phyloP scores from a whole-genome alignment of 2,888 invertebrate species.

The Tachystola acroxantha region DNA sequence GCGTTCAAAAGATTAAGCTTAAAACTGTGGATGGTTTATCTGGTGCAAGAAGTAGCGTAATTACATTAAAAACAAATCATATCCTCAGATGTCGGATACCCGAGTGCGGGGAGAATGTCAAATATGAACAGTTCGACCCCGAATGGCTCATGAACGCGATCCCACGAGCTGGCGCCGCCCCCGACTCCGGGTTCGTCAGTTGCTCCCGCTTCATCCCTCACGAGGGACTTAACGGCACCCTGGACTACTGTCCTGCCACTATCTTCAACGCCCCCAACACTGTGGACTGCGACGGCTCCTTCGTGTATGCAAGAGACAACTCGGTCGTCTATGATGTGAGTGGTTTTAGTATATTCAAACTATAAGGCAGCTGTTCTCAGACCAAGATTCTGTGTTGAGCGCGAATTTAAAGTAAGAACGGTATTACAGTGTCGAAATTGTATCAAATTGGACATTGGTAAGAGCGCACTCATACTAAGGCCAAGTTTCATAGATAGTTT shows the following conservation, averaged over 20 bases:
- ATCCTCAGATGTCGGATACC: background rate
- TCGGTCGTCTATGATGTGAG: slow-evolving; percentile 51
- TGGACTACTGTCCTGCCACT: slow-evolving; percentile 37
- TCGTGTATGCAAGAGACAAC: slow-evolving; percentile 53
- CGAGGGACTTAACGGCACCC: slow-evolving; percentile 19
- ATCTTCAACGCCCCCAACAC: slow-evolving; percentile 47
- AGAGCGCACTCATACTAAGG: too few species aligned
- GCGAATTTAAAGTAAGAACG: too few species aligned
- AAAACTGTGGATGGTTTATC: too few species aligned
- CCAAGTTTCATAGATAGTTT: too few species aligned
- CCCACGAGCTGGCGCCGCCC: slow-evolving; percentile 39
- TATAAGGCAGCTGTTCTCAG: too few species aligned
- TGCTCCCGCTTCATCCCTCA: slow-evolving; percentile 47
- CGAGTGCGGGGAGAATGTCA: background rate
- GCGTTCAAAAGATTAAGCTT: too few species aligned
- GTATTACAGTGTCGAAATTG: too few species aligned
- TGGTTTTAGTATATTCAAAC: too few species aligned
- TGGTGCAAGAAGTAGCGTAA: too few species aligned
- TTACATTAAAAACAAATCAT: background rate
- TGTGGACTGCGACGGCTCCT: slow-evolving; percentile 51
- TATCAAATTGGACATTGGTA: too few species aligned
- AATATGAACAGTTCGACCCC: slow-evolving; percentile 21
- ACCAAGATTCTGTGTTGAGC: too few species aligned
- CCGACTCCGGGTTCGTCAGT: slow-evolving; percentile 49
- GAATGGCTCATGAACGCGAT: slow-evolving; percentile 53